Evolutionary conservation across 2,113 vertebrate genomes (phyloP).

Genomic region (Acanthisitta chloris): DNA sequence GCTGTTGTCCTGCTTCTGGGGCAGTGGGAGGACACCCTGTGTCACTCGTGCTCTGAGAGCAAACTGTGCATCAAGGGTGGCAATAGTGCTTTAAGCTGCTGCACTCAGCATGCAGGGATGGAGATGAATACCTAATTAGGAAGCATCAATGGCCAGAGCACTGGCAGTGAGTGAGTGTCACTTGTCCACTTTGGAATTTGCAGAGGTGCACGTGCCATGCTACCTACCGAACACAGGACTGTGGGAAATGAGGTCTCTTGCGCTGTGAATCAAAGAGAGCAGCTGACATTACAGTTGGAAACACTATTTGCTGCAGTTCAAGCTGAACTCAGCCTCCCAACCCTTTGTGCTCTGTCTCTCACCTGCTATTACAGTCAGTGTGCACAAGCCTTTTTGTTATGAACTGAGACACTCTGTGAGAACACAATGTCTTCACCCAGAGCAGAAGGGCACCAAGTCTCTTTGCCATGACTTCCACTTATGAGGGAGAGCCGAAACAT

Average conservation of each 20-base stretch:
- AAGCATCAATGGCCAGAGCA: background rate
- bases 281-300: background rate
- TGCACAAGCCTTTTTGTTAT: background rate
- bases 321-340: background rate
- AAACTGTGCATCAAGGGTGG: background rate
- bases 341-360: background rate
- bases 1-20: background rate
- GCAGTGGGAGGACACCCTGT: background rate
- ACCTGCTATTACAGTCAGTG: rapidly evolving
- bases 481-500: background rate
- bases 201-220: rapidly evolving
- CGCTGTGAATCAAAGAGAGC: background rate
- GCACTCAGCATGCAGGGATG: background rate
- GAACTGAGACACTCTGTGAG: background rate
- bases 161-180: background rate
- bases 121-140: background rate
- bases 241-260: background rate
- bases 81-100: background rate
- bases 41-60: background rate
- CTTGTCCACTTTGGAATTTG: background rate
- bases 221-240: background rate
- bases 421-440: background rate
- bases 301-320: background rate
- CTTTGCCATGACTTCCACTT: background rate
- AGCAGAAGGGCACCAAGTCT: background rate